A percentile compares a stretch with the other conserved stretches of the same genome.
Evolutionary conservation across 2,888 invertebrate species (phyloP).

Genomic region (Hetaerina titia): DNA sequence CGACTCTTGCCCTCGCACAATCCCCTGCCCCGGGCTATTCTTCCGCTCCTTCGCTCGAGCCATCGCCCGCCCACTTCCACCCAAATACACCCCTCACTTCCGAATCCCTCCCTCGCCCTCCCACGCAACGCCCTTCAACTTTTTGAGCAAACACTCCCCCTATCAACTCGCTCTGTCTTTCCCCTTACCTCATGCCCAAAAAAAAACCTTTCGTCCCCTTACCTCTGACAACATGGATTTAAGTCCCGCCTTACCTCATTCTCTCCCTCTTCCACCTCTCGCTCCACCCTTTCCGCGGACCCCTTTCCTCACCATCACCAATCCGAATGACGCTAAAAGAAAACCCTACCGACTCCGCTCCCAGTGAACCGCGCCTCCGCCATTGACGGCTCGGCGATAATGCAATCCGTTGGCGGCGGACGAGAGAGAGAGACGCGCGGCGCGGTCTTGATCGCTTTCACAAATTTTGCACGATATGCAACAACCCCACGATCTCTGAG

Average conservation of each 20-base stretch:
- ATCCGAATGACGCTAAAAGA: neutral
- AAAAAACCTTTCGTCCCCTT: neutral
- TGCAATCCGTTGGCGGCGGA: no score
- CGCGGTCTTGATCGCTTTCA: no score
- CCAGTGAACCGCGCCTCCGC: no score
- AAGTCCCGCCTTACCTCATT: constrained; percentile 31
- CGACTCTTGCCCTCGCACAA: neutral
- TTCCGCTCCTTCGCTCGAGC: neutral
- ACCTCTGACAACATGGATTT: constrained; percentile 27
- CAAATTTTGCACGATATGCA: no score
- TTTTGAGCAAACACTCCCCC: constrained; percentile 5
- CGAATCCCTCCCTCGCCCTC: neutral
- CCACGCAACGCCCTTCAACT: neutral
- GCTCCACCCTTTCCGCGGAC: neutral
- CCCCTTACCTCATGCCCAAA: neutral
- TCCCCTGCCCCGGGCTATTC: neutral
- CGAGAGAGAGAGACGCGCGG: no score
- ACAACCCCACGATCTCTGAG: no score
- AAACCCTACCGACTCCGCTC: neutral
- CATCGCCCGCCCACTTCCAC: neutral
- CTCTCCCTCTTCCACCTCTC: neutral
- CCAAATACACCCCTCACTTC: neutral
- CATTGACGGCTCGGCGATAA: no score
- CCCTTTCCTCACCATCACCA: neutral
- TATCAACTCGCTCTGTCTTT: neutral